phyloP scores from a whole-genome alignment of 2,113 vertebrate genomes.

The Chamaetylas fuelleborni region DNA sequence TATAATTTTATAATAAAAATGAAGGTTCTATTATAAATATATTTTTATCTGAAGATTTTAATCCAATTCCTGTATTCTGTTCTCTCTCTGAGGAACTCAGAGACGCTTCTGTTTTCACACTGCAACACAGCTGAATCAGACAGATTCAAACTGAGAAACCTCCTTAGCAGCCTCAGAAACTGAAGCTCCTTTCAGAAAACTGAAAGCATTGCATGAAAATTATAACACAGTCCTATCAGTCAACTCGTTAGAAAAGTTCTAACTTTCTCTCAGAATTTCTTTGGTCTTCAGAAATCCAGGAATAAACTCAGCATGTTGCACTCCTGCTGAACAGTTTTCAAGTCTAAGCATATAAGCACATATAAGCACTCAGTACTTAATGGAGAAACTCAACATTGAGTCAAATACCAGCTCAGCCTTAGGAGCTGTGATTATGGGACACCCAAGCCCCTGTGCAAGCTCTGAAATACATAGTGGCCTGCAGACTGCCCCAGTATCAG shows the following conservation, averaged over 20 bases:
- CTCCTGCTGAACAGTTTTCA: neutral
- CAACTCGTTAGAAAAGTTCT: neutral
- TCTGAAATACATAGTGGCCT: neutral
- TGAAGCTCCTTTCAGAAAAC: neutral
- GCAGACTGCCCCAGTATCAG: neutral
- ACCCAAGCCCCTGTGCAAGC: neutral
- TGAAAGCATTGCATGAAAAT: neutral
- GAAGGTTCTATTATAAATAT: too few relatives aligned
- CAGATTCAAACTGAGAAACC: neutral
- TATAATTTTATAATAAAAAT: too few relatives aligned
- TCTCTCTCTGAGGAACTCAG: too few relatives aligned
- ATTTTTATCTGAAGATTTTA: too few relatives aligned
- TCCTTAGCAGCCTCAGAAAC: neutral
- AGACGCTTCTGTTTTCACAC: too few relatives aligned
- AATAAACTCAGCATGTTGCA: neutral
- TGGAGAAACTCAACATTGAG: neutral
- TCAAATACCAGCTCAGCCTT: neutral
- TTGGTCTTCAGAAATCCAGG: neutral
- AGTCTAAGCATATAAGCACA: neutral
- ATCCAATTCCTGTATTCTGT: too few relatives aligned
- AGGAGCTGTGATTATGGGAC: rapidly evolving
- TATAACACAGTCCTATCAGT: neutral
- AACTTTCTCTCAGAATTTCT: neutral
- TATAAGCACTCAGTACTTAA: neutral
- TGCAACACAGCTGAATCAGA: neutral